Percentiles rank a stretch among this genome's conserved stretches.
These are phyloP conservation scores for Cheiracanthium punctorium DNA, from an alignment of 2,888 invertebrate genomes.

Conservation along the genomic window DNA sequence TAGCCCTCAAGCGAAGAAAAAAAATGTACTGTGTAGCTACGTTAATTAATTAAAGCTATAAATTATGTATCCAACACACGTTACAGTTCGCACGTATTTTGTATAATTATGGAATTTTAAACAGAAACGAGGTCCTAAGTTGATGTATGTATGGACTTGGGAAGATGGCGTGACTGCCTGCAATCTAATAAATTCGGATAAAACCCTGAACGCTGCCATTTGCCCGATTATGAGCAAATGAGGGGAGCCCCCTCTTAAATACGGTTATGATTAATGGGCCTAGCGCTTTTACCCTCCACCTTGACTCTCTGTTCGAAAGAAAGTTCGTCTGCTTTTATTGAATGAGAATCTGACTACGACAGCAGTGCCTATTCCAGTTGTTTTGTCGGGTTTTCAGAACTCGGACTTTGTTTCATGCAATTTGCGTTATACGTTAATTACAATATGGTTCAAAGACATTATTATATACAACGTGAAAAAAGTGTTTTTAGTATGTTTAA, in stretches of 20 bases:
- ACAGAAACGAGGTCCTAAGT: not conserved
- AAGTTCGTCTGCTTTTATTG: not conserved
- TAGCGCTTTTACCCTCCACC: not conserved
- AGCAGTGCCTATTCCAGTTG: not conserved
- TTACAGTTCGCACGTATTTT: slow-evolving; percentile 8
- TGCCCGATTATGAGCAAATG: not conserved
- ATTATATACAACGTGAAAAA: too few species aligned
- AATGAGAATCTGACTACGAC: not conserved
- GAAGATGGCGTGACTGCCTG: not conserved
- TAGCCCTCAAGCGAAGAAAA: not conserved
- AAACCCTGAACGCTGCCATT: not conserved
- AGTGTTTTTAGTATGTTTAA: too few species aligned
- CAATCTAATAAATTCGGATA: slow-evolving; percentile 8
- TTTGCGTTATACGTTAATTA: too few species aligned
- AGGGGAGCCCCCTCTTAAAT: not conserved
- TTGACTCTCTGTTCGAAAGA: not conserved
- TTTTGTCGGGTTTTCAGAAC: not conserved
- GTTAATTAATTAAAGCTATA: slow-evolving; percentile 4
- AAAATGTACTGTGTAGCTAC: not conserved
- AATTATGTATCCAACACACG: slow-evolving; percentile 13
- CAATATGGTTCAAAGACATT: too few species aligned
- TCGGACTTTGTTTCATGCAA: too few species aligned
- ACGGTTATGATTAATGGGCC: slow-evolving; percentile 1
- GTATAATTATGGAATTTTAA: slow-evolving; percentile 12
- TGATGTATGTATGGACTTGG: not conserved